Evolutionary conservation across 30 jellyfish, hydroid and myxozoan genomes (phyloP).

Genomic region (Turritopsis dohrnii): DNA sequence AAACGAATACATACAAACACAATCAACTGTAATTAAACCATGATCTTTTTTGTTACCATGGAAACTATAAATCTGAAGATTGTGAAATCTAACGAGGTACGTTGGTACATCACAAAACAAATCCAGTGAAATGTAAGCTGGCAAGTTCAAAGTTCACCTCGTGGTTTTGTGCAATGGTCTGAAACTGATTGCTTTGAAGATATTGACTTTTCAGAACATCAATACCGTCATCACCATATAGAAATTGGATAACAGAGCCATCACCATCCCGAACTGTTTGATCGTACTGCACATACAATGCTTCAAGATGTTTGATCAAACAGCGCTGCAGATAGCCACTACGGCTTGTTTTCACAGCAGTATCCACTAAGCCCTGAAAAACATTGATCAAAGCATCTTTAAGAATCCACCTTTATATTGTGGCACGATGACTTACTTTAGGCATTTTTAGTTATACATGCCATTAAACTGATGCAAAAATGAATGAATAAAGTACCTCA

Average conservation of each 20-base stretch:
- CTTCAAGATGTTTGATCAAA: slow-evolving; percentile 97
- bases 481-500: slow-evolving; percentile 53
- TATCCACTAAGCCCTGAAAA: slow-evolving; percentile 94
- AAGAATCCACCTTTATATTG: no score
- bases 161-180: slow-evolving; percentile 69
- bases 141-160: slow-evolving; percentile 28
- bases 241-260: slow-evolving; percentile 98
- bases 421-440: no score
- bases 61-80: background rate
- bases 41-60: background rate
- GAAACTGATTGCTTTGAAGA: slow-evolving; percentile 65
- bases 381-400: no score
- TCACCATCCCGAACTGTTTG: slow-evolving; percentile 99
- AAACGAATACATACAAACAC: background rate
- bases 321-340: slow-evolving; percentile 99
- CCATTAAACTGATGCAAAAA: no score
- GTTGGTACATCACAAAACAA: no score
- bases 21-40: background rate
- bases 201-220: slow-evolving; percentile 86
- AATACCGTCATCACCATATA: slow-evolving; percentile 99
- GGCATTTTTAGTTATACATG: no score
- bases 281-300: slow-evolving; percentile 93
- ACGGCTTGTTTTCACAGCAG: slow-evolving; percentile 99
- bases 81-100: no score
- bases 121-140: no score